Evolutionary conservation across 1,140 invertebrate genomes (phyloP), one percentile per base, ranked within the genome.

Genomic region (Archegozetes longisetosus): DNA sequence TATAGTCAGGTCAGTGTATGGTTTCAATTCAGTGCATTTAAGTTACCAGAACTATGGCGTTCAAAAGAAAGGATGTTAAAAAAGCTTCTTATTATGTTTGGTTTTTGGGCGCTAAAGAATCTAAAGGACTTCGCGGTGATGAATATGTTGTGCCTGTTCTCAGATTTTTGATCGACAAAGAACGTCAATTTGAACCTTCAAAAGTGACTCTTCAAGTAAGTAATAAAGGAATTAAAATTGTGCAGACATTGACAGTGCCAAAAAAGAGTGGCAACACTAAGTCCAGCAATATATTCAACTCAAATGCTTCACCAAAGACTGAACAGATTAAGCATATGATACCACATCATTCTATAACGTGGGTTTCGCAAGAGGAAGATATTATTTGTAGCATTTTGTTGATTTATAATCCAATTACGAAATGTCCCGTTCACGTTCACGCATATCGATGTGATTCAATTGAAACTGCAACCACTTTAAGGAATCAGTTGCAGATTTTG

Each of bases 21-120:
- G 17, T 17, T 40, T 6, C 6, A 6, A 6, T 40, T 17, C 17
- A 6, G 32, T 6, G 32, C 17, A 17, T 6, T 9, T 9, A 40
- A 40, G 17, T 9, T 6, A 17, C 6, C 6, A 40, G 6, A 40
- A 40, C 17, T 6, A 40, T 40, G 32, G 6, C 32, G 32, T 40
- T 40, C 17, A 40, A 40, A 17, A 6, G 32, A 48, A 66, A 66
- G 69, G 87, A 89, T 70, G 84, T 90, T 65, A 92, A 92, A 75
- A 94, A 94, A 71, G 86, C 88, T 51, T 93, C 90, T 29, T 96
- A 94, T 74, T 98, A 98, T 74, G 91, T 97, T 51, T 93, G 91
- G 86, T 97, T 96, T 75, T 79, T 98, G 64, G 93, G 93, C 23
- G 90, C 92, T 65, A 86, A 92, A 75, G 91, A 96, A 75, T 85